Evolutionary conservation across 2,888 invertebrate genomes (phyloP), one percentile per base, ranked within the genome.

Genomic region (Drosophila histrio): DNA sequence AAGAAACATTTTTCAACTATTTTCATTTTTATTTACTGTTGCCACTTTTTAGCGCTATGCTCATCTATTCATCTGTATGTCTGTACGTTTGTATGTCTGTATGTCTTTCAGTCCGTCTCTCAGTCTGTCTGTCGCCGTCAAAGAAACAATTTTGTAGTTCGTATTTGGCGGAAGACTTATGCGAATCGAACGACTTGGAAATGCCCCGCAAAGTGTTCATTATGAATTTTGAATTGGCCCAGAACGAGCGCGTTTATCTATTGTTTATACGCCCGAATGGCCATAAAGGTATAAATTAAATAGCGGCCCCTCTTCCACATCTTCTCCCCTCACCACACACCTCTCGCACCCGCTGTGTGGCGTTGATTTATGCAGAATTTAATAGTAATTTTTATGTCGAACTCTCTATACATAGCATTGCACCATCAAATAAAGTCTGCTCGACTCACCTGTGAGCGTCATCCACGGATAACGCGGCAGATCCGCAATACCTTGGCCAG

Each of bases 381-480:
- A 50, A 77, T 74, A 64, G 50, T 61, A 61, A 39, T 70, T 77
- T 71, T 72, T 59, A 65, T 70, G 60, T 41, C 38, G 38, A 32
- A 26, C 43, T 43, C 15, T 17, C 9, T 15, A 15, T 9, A 17
- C 15, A 36, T 8, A 19, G 13, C 13, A 47, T 47, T 30, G 30
- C 30, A 30, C 1, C 30, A 32, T 44, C 17, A 19, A 21, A 9
- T 44, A n/a, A n/a, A n/a, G 15, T 19, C 8, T 19, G 24, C 24
- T 32, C 53, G 49, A 81, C 88, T 91, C 94, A 97, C 97, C 97
- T 94, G 97, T 97, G 92, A 97, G 97, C 90, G 97, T 96, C 97
- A 98, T 97, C 97, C 97, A 98, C 47, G 97, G 97, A 92, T 98
- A 97, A 91, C 97, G 95, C 59, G 97, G 97, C 91, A 97, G 96